Evolutionary conservation across 2,888 invertebrate genomes (phyloP).

Genomic region (Melangyna quadrimaculata): DNA sequence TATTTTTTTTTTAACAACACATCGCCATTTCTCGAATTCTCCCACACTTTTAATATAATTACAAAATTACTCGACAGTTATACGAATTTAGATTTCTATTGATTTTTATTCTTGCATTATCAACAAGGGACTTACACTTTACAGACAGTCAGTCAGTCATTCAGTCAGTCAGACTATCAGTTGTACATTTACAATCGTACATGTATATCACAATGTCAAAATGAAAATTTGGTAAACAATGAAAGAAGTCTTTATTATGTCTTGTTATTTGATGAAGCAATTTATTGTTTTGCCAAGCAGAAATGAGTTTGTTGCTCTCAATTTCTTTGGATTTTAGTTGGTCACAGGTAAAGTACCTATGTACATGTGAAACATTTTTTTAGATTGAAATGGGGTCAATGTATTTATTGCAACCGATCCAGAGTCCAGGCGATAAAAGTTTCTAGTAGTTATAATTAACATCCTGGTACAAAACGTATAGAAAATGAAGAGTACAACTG

Average conservation of each 20-base stretch:
- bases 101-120: slow-evolving; percentile 38
- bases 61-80: slow-evolving; percentile 67
- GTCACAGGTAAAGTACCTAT: background rate
- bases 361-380: background rate
- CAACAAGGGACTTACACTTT: background rate
- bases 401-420: background rate
- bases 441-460: too few species aligned
- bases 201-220: slow-evolving; percentile 36
- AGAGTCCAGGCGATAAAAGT: too few species aligned
- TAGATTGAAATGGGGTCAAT: background rate
- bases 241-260: background rate
- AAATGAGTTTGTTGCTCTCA: slow-evolving; percentile 10
- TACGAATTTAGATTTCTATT: slow-evolving; percentile 57
- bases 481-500: too few species aligned
- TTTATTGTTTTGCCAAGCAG: slow-evolving; percentile 8
- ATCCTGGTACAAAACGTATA: too few species aligned
- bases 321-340: background rate
- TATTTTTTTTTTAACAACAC: slow-evolving; percentile 17
- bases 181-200: slow-evolving; percentile 6
- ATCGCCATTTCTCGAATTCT: slow-evolving; percentile 53
- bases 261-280: slow-evolving; percentile 12
- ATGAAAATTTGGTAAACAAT: slow-evolving; percentile 24
- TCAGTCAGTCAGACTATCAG: background rate
- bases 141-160: background rate
- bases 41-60: slow-evolving; percentile 67